Evolutionary conservation across 2,113 vertebrate genomes (phyloP), one percentile per base, ranked within the genome.

Genomic region (Boleophthalmus pectinirostris): DNA sequence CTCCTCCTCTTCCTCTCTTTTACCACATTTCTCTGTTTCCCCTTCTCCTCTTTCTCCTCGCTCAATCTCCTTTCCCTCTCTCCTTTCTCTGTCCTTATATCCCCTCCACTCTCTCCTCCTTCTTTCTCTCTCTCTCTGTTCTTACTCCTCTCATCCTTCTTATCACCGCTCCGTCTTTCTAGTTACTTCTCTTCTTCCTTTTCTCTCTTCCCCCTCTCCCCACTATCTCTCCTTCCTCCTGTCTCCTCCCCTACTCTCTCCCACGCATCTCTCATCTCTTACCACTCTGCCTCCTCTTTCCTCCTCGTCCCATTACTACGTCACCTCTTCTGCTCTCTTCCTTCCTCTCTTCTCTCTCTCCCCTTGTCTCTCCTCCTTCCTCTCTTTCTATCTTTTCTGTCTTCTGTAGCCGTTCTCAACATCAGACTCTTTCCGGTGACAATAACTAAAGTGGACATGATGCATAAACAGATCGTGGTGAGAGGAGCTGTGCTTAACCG

Each of bases 401-500:
- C 46, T 16, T 6, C 47, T 16, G 66, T 57, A 20, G 38, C 61
- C 73, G 77, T 71, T 84, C 38, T 69, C 69, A 54, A 35, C 1
- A 68, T 74, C 73, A 69, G 69, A 61, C 73, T 79, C 72, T 72
- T 82, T 61, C 69, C 49, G 0, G 45, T 33, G 64, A 20, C 47
- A 64, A 78, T 76, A 73, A 85, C 73, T 67, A 64, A 80, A 72
- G 77, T 68, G n/a, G 0, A 74, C 77, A 71, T 61, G 11, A 66
- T 58, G 76, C 75, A 45, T 65, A 56, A 77, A 75, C 68, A 58
- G 70, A 24, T 11, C 57, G 64, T 47, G 63, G 51, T 74, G 68
- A 73, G 69, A 13, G 8, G 72, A 77, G 56, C 64, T 68, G 77
- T 73, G 68, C 74, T 86, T 74, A 79, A 84, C 58, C 49, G 60